Conservation (phyloP, 2,113 vertebrate genomes). For the Hydrochoerus hydrochaeris region DNA sequence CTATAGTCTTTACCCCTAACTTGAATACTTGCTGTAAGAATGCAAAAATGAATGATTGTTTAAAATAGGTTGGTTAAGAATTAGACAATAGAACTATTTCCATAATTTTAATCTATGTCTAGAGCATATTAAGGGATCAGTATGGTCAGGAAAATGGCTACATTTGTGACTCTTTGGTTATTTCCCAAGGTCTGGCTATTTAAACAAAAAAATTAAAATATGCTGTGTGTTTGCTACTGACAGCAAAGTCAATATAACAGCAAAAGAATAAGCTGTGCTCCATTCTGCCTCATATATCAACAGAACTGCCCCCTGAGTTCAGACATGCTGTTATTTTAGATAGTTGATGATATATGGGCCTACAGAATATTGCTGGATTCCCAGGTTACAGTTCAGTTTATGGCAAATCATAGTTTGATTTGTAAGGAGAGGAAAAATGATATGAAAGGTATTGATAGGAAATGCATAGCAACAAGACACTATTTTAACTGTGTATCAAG, state of each 20-base stretch:
- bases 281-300: constrained; percentile 69
- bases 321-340: constrained; percentile 51
- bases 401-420: constrained; percentile 58
- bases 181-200: background rate
- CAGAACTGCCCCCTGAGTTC: constrained; percentile 62
- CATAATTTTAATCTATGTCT: background rate
- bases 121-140: background rate
- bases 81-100: background rate
- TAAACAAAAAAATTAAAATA: constrained; percentile 48
- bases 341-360: constrained; percentile 21
- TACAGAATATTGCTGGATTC: background rate
- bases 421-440: constrained; percentile 62
- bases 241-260: constrained; percentile 64
- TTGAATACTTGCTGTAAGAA: background rate
- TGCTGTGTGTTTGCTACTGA: background rate
- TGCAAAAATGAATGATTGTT: background rate
- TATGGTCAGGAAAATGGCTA: background rate
- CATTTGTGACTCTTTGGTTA: background rate
- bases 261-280: constrained; percentile 42
- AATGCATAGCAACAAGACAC: background rate
- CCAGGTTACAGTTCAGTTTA: constrained; percentile 56
- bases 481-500: constrained; percentile 56
- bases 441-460: constrained; percentile 61
- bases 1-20: background rate
- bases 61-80: background rate